phyloP scores from a whole-genome alignment of 2,888 invertebrate genomes.

The Choristoneura rosaceana region DNA sequence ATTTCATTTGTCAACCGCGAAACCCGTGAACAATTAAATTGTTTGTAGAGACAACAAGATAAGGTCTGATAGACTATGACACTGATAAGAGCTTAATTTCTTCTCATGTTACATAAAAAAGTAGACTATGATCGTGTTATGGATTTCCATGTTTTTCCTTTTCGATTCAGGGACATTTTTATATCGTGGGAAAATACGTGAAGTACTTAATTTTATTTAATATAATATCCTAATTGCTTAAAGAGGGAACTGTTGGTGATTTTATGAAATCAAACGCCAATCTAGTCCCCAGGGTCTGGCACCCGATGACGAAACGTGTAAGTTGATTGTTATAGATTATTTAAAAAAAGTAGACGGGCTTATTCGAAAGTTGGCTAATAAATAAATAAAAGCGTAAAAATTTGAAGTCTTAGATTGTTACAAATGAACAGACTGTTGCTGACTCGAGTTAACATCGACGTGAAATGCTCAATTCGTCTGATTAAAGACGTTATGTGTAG shows the following conservation, averaged over 20 bases:
- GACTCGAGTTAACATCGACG: constrained; percentile 21
- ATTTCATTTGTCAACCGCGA: neutral
- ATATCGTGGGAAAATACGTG: neutral
- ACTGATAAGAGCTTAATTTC: neutral
- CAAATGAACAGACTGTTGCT: neutral
- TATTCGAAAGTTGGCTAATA: constrained; percentile 1
- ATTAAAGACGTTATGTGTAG: constrained; percentile 11
- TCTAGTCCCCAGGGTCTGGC: constrained; percentile 1
- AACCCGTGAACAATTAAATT: too few species aligned
- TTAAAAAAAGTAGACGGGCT: constrained; percentile 2
- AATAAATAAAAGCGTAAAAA: constrained; percentile 1
- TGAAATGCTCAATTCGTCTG: constrained; percentile 31
- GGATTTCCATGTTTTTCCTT: neutral
- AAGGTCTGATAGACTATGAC: neutral
- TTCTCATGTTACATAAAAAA: too few species aligned
- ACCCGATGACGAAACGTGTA: constrained; percentile 2
- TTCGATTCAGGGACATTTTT: neutral
- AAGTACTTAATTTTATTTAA: constrained; percentile 10
- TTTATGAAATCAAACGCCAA: neutral
- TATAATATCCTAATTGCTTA: neutral
- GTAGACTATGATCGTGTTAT: too few species aligned
- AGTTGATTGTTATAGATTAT: constrained; percentile 7
- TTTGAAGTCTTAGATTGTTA: constrained; percentile 14
- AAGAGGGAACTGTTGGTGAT: neutral
- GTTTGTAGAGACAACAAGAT: too few species aligned